A percentile compares a stretch with the other conserved stretches of the same genome.
Evolutionary conservation across 2,113 vertebrate species (phyloP).

Genomic region (Lycaon pictus): DNA sequence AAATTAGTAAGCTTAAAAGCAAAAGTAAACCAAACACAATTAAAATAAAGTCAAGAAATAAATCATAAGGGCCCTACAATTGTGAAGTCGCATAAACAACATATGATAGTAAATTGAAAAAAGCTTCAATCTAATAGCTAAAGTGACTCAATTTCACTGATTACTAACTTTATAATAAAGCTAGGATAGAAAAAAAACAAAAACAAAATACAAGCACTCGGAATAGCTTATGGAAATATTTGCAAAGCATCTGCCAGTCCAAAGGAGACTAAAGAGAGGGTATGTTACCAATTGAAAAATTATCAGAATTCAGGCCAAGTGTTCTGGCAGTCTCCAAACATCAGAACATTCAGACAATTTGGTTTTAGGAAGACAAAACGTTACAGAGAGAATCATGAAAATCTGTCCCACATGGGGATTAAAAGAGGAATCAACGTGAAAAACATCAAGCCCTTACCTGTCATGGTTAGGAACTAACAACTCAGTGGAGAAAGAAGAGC

Average conservation of each 20-base stretch:
- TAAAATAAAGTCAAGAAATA: slow-evolving; percentile 32
- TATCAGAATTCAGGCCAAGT: slow-evolving; percentile 70
- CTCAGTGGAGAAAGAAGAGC: not conserved
- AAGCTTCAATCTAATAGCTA: not conserved
- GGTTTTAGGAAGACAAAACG: slow-evolving; percentile 70
- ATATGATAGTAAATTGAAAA: not conserved
- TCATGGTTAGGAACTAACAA: slow-evolving; percentile 57
- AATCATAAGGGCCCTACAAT: not conserved
- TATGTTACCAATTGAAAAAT: slow-evolving; percentile 75
- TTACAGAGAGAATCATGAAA: slow-evolving; percentile 69
- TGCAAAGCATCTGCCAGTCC: slow-evolving; percentile 8
- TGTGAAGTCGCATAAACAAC: not conserved
- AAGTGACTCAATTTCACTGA: not conserved
- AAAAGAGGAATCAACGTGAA: slow-evolving; percentile 67
- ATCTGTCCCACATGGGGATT: slow-evolving; percentile 74
- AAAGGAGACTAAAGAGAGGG: slow-evolving; percentile 60
- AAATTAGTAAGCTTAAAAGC: not conserved
- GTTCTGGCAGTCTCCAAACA: slow-evolving; percentile 61
- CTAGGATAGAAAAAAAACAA: not conserved
- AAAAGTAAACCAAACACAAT: slow-evolving; percentile 22
- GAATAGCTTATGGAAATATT: slow-evolving; percentile 48
- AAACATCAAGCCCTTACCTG: slow-evolving; percentile 66
- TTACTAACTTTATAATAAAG: slow-evolving; percentile 19
- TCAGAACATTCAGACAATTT: slow-evolving; percentile 64
- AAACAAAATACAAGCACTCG: not conserved